These are phyloP conservation scores for Leuciscus idus DNA, from an alignment of 2,113 vertebrate genomes.

Conservation along the genomic window DNA sequence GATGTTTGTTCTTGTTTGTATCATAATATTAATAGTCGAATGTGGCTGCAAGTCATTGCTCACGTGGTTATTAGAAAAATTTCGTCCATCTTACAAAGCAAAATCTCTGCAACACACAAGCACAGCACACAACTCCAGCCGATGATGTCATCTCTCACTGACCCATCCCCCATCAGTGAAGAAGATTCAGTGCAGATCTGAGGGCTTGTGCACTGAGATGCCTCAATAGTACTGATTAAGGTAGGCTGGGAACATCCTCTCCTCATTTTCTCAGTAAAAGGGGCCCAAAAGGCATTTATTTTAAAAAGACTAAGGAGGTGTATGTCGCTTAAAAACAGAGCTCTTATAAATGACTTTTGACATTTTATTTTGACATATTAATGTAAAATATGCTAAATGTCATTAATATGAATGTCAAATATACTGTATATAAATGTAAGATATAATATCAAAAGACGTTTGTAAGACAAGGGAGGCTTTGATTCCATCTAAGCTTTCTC, in stretches of 20 bases:
- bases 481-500: background rate
- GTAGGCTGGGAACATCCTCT: slow-evolving; percentile 30
- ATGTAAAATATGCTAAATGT: background rate
- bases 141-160: slow-evolving; percentile 58
- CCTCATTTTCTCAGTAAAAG: slow-evolving; percentile 26
- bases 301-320: background rate
- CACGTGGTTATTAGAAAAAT: background rate
- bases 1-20: background rate
- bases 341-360: slow-evolving; percentile 5
- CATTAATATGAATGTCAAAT: background rate
- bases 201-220: slow-evolving; percentile 48
- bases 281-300: slow-evolving; percentile 15
- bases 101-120: slow-evolving; percentile 47
- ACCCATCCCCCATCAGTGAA: slow-evolving; percentile 53
- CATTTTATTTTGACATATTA: background rate
- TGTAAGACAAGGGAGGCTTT: background rate
- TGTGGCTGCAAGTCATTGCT: background rate
- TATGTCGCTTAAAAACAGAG: background rate
- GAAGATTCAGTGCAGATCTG: slow-evolving; percentile 52
- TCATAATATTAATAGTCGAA: background rate
- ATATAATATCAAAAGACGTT: background rate
- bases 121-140: slow-evolving; percentile 44
- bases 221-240: slow-evolving; percentile 46
- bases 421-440: background rate
- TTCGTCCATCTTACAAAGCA: slow-evolving; percentile 30